phyloP scores from a whole-genome alignment of 2,888 invertebrate species.

The Drosophila mercatorum region DNA sequence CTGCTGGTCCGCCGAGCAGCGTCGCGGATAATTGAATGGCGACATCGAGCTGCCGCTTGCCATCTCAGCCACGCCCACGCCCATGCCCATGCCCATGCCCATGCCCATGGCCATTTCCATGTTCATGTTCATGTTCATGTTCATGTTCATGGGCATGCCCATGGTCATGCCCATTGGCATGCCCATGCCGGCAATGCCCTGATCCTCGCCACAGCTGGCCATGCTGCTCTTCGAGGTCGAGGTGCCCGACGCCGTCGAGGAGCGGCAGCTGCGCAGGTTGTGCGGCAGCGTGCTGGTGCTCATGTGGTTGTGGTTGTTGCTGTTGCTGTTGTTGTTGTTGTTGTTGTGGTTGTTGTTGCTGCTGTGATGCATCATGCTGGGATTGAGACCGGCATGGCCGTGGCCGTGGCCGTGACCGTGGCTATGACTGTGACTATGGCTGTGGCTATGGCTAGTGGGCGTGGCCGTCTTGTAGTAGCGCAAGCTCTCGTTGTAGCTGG shows the following conservation, averaged over 20 bases:
- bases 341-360: constrained; percentile 24
- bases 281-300: constrained; percentile 81
- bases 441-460: constrained; percentile 62
- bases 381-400: constrained; percentile 30
- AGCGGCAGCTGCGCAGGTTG: constrained; percentile 83
- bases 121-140: constrained; percentile 21
- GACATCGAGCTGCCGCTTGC: constrained; percentile 64
- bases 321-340: constrained; percentile 26
- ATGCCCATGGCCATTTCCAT: constrained; percentile 40
- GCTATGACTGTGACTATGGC: constrained; percentile 43
- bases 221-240: constrained; percentile 85
- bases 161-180: constrained; percentile 37
- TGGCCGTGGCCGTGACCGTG: constrained; percentile 39
- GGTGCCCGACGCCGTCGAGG: constrained; percentile 84
- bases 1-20: constrained; percentile 83
- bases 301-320: constrained; percentile 48
- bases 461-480: constrained; percentile 85
- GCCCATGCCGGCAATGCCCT: constrained; percentile 81
- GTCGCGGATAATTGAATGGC: constrained; percentile 82
- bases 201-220: constrained; percentile 83
- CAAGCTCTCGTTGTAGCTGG: constrained; percentile 91
- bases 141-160: constrained; percentile 40
- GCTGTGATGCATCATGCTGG: constrained; percentile 28
- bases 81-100: constrained; percentile 1
- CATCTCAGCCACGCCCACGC: constrained; percentile 12